Evolutionary conservation across 2,888 invertebrate genomes (phyloP).

Genomic region (Protonemura montana): DNA sequence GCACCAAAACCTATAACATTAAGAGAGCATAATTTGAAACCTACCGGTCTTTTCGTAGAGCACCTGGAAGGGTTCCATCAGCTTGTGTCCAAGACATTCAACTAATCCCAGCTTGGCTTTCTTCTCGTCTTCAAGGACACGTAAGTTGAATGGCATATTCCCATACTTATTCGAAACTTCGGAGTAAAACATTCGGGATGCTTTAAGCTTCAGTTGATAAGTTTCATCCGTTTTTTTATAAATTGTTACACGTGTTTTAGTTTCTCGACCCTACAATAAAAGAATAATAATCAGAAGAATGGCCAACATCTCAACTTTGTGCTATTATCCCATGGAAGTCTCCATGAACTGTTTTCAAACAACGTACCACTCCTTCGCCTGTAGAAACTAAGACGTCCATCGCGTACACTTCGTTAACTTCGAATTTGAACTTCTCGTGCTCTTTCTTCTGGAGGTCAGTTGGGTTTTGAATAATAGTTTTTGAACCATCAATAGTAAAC

Average conservation of each 20-base stretch:
- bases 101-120: conserved; percentile 97
- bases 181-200: conserved; percentile 89
- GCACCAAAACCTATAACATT: no score
- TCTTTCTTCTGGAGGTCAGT: conserved; percentile 96
- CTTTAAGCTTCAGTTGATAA: conserved; percentile 96
- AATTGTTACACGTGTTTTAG: conserved; percentile 94
- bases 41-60: conserved; percentile 76
- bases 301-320: no score
- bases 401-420: conserved; percentile 96
- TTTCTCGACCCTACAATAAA: conserved; percentile 77
- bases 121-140: conserved; percentile 94
- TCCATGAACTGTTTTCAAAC: background rate
- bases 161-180: conserved; percentile 92
- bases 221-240: conserved; percentile 98
- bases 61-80: conserved; percentile 98
- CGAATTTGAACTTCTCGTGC: conserved; percentile 95
- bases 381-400: conserved; percentile 97
- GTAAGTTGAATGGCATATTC: conserved; percentile 96
- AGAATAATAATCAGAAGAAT: no score
- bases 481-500: conserved; percentile 97
- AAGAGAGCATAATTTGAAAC: no score
- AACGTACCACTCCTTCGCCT: conserved; percentile 85
- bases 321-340: no score
- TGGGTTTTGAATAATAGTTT: conserved; percentile 96
- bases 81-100: conserved; percentile 97